Evolutionary conservation across 2,888 invertebrate species (phyloP).

Genomic region (Drosophila vallismaia): DNA sequence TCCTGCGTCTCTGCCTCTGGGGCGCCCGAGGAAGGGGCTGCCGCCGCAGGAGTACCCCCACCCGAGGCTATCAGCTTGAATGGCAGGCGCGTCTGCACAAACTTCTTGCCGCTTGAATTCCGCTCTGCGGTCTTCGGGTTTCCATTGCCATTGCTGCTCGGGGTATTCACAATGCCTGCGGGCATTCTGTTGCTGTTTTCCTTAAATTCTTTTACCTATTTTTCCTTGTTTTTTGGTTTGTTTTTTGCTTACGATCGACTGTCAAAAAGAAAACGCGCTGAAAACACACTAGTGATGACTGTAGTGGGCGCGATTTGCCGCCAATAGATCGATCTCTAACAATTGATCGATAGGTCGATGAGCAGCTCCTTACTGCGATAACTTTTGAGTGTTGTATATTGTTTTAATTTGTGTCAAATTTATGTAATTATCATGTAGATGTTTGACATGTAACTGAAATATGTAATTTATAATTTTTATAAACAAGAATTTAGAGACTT

Average conservation of each 20-base stretch:
- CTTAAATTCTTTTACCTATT: background rate
- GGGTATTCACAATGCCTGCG: slow-evolving; percentile 59
- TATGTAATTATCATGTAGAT: background rate
- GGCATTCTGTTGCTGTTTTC: slow-evolving; percentile 24
- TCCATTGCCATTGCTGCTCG: slow-evolving; percentile 46
- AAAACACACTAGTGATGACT: slow-evolving; percentile 32
- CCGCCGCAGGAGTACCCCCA: slow-evolving; percentile 8
- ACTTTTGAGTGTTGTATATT: background rate
- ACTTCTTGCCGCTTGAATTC: slow-evolving; percentile 84
- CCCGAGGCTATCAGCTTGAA: slow-evolving; percentile 85
- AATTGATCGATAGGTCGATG: slow-evolving; percentile 19
- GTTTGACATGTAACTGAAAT: too few species aligned
- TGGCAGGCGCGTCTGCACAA: slow-evolving; percentile 87
- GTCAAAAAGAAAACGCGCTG: slow-evolving; percentile 25
- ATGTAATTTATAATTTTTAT: too few species aligned
- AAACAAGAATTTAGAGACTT: too few species aligned
- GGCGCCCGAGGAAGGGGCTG: slow-evolving; percentile 13
- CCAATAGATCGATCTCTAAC: slow-evolving; percentile 23
- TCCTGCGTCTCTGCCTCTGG: slow-evolving; percentile 26
- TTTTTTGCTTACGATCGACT: slow-evolving; percentile 3
- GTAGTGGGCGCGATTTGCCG: slow-evolving; percentile 21
- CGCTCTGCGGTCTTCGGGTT: slow-evolving; percentile 44
- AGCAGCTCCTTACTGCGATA: background rate
- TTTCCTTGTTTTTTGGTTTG: slow-evolving; percentile 10
- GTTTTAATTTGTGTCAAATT: background rate